Evolutionary conservation across 2,113 vertebrate species (phyloP).

Genomic region (Tupaia tana): DNA sequence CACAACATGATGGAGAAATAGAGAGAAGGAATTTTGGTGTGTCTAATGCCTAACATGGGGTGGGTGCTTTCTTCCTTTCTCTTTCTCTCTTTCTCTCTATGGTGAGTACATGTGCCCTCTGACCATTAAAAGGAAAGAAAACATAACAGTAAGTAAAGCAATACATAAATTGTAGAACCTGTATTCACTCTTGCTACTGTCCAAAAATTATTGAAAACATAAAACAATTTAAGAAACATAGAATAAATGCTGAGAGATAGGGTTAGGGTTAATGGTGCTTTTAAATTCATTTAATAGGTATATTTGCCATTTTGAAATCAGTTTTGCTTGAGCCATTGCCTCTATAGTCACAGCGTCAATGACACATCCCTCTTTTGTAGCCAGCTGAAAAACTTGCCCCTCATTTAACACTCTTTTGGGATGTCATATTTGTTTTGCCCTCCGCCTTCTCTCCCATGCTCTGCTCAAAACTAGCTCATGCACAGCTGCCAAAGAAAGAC

Average conservation of each 20-base stretch:
- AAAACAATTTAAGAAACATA: conserved; percentile 4
- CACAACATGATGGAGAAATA: too few relatives aligned
- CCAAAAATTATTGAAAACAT: conserved; percentile 22
- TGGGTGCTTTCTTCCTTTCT: too few relatives aligned
- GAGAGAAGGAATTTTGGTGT: too few relatives aligned
- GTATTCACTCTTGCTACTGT: background rate
- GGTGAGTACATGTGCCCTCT: too few relatives aligned
- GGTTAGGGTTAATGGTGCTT: background rate
- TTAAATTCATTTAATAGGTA: background rate
- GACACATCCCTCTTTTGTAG: background rate
- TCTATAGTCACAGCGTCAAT: background rate
- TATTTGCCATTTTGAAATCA: conserved; percentile 35
- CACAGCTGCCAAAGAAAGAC: background rate
- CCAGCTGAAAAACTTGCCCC: background rate
- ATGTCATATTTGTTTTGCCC: background rate
- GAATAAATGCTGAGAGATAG: background rate
- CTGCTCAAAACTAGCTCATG: background rate
- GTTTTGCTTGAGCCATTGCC: background rate
- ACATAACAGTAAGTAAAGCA: background rate
- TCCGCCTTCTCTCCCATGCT: background rate
- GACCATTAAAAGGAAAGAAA: too few relatives aligned
- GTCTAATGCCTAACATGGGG: too few relatives aligned
- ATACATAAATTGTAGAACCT: background rate
- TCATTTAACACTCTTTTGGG: background rate
- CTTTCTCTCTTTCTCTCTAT: too few relatives aligned